Base-by-base conservation (phyloP, 2,113 vertebrate genomes). In the Phyllostomus hastatus region DNA sequence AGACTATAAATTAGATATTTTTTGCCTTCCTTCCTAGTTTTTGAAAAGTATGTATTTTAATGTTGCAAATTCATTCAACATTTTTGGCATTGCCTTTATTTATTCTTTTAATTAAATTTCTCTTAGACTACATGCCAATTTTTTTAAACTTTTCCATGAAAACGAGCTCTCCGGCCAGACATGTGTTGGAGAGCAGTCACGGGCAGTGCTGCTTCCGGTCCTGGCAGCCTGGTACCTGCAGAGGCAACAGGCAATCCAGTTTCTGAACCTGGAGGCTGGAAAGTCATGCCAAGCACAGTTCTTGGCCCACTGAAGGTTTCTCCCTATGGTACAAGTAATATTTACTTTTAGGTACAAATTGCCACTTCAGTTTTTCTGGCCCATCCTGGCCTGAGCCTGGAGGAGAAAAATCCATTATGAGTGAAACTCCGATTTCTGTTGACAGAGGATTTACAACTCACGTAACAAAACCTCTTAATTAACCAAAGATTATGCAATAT, bases 291-390 rank as follows among this genome's bases (percentile, higher is more conserved):
- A 79, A 80, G 19, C n/a, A 72, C n/a, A 35, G 4, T 57, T 87
- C 35, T 70, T 79, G 48, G n/a, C 20, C 88, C n/a, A 41, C 4
- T 57, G 31, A 75, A 52, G 2, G 38, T 46, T 64, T 61, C 38
- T 86, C 57, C 54, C 17, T 33, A 69, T 61, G 5, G 20, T 86
- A 46, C 17, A 66, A 83, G 26, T n/a, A 48, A 83, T 91, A 69
- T 46, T 95, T 91, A 80, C 41, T 90, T 31, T 92, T 76, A 84
- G 50, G 31, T 70, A 69, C 19, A 90, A 94, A 94, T 94, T 84
- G 22, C 24, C 6, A 66, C 12, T 92, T 92, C 31, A n/a, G 1
- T 28, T 90, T 54, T 88, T 87, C 91, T 86, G 26, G 10, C 4
- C 48, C 4, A 59, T 50, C 12, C 14, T 67, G 0, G 1, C 50